Percentiles rank a stretch among this genome's conserved stretches.
Evolutionary conservation across 2,113 vertebrate species (phyloP).

Genomic region (Leptosomus discolor): DNA sequence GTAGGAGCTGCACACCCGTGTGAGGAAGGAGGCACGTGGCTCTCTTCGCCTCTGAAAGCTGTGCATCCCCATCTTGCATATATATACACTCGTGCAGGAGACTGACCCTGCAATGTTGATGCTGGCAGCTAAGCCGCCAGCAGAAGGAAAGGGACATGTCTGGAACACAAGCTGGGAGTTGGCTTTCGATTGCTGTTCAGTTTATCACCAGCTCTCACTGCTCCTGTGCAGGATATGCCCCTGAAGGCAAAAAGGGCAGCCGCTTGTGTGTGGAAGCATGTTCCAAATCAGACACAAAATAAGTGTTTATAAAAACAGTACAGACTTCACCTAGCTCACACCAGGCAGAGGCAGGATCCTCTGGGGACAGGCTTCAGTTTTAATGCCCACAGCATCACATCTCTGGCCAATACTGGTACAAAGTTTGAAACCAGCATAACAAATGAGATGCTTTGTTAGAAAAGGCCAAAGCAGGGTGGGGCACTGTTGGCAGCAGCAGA

Average conservation of each 20-base stretch:
- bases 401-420: not conserved
- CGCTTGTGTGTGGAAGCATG: fast-evolving
- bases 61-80: not conserved
- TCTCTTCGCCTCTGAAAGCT: not conserved
- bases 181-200: not conserved
- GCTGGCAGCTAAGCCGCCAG: not conserved
- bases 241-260: not conserved
- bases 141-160: not conserved
- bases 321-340: not conserved
- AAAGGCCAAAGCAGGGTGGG: not conserved
- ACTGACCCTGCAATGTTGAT: fast-evolving
- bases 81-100: fast-evolving
- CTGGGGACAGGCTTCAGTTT: not conserved
- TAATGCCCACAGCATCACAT: not conserved
- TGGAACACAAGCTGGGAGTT: not conserved
- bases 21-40: not conserved
- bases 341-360: not conserved
- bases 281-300: not conserved
- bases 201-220: not conserved
- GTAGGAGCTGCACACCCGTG: not conserved
- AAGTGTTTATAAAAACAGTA: not conserved
- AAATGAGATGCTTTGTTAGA: not conserved
- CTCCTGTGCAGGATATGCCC: not conserved
- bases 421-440: not conserved
- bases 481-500: not conserved